Base-by-base conservation (phyloP, 2,113 vertebrate species). In the Semnornis frantzii region DNA sequence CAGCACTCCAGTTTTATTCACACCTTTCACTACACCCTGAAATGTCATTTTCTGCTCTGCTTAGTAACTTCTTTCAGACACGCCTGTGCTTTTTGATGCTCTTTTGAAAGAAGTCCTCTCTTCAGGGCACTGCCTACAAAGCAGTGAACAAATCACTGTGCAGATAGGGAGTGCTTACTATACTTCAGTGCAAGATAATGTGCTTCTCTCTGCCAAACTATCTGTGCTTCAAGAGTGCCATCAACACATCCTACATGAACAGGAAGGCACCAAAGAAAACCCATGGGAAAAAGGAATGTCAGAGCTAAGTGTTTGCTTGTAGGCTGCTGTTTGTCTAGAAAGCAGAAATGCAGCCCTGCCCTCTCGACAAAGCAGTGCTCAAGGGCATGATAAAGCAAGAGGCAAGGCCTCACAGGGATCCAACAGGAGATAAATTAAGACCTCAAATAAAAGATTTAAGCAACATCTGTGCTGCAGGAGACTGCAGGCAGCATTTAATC, bases 21-120 rank as follows among this genome's bases (percentile, higher is more conserved):
- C 72, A 57, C 23, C 57, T 74, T 74, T 34, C 12, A 34, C 15
- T 24, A n/a, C 15, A 27, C 28, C 33, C 57, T n/a, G 42, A 77
- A 44, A 57, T 30, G 21, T 57, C 28, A 15, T 65, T 58, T 42
- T 62, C 19, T 71, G 46, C 33, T 85, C 34, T 82, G 34, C 54
- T 68, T 27, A 46, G 15, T 20, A 54, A 13, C 6, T 34, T n/a
- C 81, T 33, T 73, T 52, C 24, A 33, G 60, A 42, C 44, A 62
- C 0, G 2, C 2, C 60, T 69, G 18, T 15, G 9, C 30, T 54
- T 55, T 63, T 6, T 78, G 9, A n/a, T 4, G 19, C 30, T 48
- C 17, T 33, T 75, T 63, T 58, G 69, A 54, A 85, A 71, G 33
- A 30, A 79, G 24, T n/a, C 25, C 6, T 82, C 46, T 58, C 54